Conservation (phyloP, 2,888 invertebrate species). For the Melinaea marsaeus region DNA sequence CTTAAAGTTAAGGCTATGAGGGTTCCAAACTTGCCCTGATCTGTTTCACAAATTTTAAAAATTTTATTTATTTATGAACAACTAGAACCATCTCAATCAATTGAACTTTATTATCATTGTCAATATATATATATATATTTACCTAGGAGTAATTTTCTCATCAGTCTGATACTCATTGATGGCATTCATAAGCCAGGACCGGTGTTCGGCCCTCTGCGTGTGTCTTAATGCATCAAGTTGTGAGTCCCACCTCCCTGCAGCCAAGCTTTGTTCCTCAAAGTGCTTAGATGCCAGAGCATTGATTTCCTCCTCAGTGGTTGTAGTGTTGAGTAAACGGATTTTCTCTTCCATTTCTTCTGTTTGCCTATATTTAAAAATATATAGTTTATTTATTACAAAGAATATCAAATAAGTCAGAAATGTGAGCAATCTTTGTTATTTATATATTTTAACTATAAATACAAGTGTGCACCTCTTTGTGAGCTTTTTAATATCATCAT, state of each 20-base stretch:
- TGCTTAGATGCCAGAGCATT: conserved; percentile 89
- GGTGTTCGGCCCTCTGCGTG: conserved; percentile 90
- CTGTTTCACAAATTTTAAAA: too few relatives aligned
- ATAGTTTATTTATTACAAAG: not conserved
- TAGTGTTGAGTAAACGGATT: conserved; percentile 85
- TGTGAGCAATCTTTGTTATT: not conserved
- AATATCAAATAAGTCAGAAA: not conserved
- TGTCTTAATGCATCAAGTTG: conserved; percentile 90
- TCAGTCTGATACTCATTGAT: conserved; percentile 71
- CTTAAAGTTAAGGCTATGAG: too few relatives aligned
- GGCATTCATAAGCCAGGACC: conserved; percentile 92
- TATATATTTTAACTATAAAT: conserved; percentile 1
- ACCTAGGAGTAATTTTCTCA: conserved; percentile 81
- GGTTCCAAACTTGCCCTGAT: too few relatives aligned
- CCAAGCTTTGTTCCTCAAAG: conserved; percentile 88
- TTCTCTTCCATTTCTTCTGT: conserved; percentile 93
- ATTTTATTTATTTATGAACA: too few relatives aligned
- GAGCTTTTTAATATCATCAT: conserved; percentile 83
- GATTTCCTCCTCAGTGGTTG: conserved; percentile 89
- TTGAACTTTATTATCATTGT: too few relatives aligned
- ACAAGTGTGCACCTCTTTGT: conserved; percentile 75
- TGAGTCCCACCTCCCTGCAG: conserved; percentile 91
- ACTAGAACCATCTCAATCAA: too few relatives aligned
- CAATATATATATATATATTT: conserved; percentile 53
- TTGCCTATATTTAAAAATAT: conserved; percentile 74